Evolutionary conservation across 2,797 vertebrate species (phyloP).

Genomic region (Lutra lutra): DNA sequence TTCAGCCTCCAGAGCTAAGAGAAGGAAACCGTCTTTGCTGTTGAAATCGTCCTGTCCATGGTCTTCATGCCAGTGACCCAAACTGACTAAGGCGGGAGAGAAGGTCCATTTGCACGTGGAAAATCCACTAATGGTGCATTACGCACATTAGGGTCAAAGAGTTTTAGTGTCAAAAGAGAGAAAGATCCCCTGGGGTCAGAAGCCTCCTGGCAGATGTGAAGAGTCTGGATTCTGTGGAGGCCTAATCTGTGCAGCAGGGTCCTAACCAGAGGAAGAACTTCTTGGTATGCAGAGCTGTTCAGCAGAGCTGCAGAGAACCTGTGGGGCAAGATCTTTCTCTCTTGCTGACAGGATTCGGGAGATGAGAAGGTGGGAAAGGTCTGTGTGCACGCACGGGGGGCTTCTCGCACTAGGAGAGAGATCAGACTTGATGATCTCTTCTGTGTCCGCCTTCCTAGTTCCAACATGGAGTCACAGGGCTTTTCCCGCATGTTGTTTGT

Average conservation of each 20-base stretch:
- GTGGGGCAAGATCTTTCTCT: background rate
- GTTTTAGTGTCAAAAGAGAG: background rate
- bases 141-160: background rate
- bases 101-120: background rate
- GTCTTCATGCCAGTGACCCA: background rate
- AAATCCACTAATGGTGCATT: background rate
- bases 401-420: background rate
- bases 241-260: no score
- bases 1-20: background rate
- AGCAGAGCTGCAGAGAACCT: background rate
- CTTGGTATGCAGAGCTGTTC: background rate
- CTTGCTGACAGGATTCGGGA: background rate
- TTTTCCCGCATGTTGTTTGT: background rate
- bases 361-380: background rate
- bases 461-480: background rate
- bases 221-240: no score
- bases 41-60: background rate
- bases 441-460: background rate
- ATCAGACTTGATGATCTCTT: background rate
- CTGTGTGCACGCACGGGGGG: background rate
- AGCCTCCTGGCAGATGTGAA: background rate
- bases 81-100: background rate
- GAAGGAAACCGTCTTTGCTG: background rate
- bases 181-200: background rate
- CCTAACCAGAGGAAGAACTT: background rate